A percentile compares a stretch with the other conserved stretches of the same genome.
Conservation (phyloP, 2,113 vertebrate genomes). For the Caranx ignobilis region DNA sequence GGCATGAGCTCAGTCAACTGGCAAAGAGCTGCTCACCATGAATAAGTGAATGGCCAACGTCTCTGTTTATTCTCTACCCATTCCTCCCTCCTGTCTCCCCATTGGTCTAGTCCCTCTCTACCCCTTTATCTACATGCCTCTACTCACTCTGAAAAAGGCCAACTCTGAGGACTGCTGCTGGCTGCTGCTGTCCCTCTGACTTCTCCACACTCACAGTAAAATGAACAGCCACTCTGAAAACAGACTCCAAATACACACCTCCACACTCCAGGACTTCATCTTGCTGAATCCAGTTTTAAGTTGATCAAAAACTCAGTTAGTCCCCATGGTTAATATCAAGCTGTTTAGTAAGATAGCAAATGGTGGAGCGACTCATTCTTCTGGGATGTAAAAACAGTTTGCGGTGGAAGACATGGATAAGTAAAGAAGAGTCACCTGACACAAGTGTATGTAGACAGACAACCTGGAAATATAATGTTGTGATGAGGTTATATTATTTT, state of each 20-base stretch:
- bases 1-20: slow-evolving; percentile 33
- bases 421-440: slow-evolving; percentile 1
- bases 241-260: too few species aligned
- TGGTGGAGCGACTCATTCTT: not conserved
- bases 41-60: slow-evolving; percentile 54
- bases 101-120: slow-evolving; percentile 29
- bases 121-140: slow-evolving; percentile 8
- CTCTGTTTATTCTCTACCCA: slow-evolving; percentile 42
- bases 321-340: not conserved
- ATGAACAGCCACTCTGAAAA: not conserved
- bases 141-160: not conserved
- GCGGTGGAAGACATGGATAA: not conserved
- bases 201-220: rapidly evolving
- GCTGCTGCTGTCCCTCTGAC: not conserved
- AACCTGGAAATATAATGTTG: too few species aligned
- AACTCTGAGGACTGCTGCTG: slow-evolving; percentile 6
- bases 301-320: not conserved
- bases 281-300: not conserved
- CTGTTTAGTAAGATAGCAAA: not conserved
- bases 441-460: too few species aligned
- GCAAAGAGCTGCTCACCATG: slow-evolving; percentile 40
- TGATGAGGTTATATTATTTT: too few species aligned
- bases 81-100: slow-evolving; percentile 20
- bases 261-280: not conserved
- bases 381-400: not conserved